A percentile compares a stretch with the other conserved stretches of the same genome.
Conservation (phyloP, 2,797 vertebrate genomes). For the Uromys caudimaculatus region DNA sequence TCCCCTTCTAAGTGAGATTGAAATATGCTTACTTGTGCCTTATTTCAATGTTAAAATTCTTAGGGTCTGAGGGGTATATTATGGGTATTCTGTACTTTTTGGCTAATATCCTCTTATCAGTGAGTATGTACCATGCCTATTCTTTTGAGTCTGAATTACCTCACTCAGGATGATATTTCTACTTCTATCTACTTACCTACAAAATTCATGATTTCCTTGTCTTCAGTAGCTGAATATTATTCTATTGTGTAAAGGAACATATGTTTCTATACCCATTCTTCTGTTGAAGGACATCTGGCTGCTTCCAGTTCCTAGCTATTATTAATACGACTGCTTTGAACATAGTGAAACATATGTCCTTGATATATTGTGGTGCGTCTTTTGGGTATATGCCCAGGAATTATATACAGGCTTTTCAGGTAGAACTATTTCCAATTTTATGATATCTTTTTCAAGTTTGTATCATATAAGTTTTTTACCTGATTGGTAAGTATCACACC, state of each 20-base stretch:
- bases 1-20: not conserved
- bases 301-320: not conserved
- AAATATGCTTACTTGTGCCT: not conserved
- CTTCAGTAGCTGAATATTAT: not conserved
- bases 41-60: not conserved
- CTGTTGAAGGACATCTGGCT: not conserved
- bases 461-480: not conserved
- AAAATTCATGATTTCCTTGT: not conserved
- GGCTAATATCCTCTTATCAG: not conserved
- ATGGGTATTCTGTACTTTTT: not conserved
- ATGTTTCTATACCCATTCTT: not conserved
- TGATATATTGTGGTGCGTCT: not conserved
- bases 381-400: not conserved
- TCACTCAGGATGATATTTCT: not conserved
- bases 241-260: not conserved
- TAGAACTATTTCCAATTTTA: not conserved
- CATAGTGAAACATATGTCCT: not conserved
- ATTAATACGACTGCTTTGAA: not conserved
- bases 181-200: not conserved
- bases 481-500: not conserved
- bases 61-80: not conserved
- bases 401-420: not conserved
- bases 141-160: not conserved
- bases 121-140: not conserved
- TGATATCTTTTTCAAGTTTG: not conserved